Base-by-base conservation (phyloP, 2,113 vertebrate genomes). In the Dromas ardeola region DNA sequence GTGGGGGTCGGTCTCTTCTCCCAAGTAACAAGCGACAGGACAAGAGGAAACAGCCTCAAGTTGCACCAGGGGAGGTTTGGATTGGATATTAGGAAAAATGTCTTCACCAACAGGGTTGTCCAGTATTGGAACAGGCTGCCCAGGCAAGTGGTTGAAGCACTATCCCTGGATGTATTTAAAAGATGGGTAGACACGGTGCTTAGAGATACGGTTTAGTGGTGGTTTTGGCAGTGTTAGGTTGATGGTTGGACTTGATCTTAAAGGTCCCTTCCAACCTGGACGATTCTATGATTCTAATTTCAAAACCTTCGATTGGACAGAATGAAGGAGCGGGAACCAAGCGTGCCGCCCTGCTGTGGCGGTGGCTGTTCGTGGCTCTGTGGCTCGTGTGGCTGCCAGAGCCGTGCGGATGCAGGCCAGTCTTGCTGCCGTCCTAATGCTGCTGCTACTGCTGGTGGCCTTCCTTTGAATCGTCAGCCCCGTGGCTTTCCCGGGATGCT, bases 291-390 rank as follows among this genome's bases (percentile, higher is more conserved):
- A 62, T 40, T 62, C 20, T 18, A 6, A 19, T 36, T 34, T 30
- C 27, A 27, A 53, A 67, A 52, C 27, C n/a, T 21, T 36, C 20
- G 43, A 8, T 50, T 5, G 5, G n/a, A 18, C 47, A 29, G 62
- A 42, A 6, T 1, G 53, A 61, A 15, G 52, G 15, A 18, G 4
- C 0, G 23, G 71, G 45, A 40, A 21, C 2, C 42, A 4, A n/a
- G 10, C 0, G 3, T 34, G 50, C 66, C 2, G 22, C 0, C 2
- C 79, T 53, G 53, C 58, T 1, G 1, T 5, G 20, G 16, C 3
- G 6, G 13, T 7, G 7, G 30, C 47, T 6, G 5, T 25, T 26
- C 1, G 13, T 2, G 27, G 36, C 34, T 63, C 30, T 10, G 1
- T 4, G 1, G 16, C 56, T 27, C 0, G 5, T 7, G 15, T 17